Evolutionary conservation across 2,888 invertebrate genomes (phyloP).

Genomic region (Sinhomidia bicolor): DNA sequence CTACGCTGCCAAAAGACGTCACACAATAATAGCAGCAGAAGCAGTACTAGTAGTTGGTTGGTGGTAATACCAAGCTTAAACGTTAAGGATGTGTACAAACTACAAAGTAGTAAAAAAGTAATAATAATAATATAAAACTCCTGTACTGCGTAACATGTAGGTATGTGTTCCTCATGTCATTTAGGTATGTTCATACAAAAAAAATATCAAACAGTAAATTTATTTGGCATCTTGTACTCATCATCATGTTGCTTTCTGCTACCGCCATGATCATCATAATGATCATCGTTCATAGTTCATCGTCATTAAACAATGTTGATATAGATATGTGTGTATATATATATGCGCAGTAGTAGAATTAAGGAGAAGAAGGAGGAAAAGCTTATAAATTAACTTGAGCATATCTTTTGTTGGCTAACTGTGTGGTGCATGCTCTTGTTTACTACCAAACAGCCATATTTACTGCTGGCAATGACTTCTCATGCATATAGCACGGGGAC

Average conservation of each 20-base stretch:
- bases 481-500: conserved; percentile 72
- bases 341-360: no score
- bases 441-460: conserved; percentile 13
- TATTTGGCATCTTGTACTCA: no score
- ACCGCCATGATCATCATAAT: no score
- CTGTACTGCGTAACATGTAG: background rate
- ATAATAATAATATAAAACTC: background rate
- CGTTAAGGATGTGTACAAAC: background rate
- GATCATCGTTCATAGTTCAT: background rate
- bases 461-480: conserved; percentile 71
- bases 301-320: background rate
- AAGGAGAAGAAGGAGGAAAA: no score
- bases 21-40: conserved; percentile 44
- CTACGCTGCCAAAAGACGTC: conserved; percentile 71
- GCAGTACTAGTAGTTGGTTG: background rate
- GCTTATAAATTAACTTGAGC: no score
- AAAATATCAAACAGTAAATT: background rate
- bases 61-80: background rate
- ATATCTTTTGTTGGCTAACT: background rate
- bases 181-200: conserved; percentile 27
- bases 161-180: background rate
- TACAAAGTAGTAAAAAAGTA: background rate
- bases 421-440: background rate
- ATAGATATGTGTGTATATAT: background rate
- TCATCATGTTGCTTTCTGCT: no score